Percentiles rank a stretch among this genome's conserved stretches.
phyloP scores from a whole-genome alignment of 1,140 invertebrate species.

The Cheumatopsyche charites region DNA sequence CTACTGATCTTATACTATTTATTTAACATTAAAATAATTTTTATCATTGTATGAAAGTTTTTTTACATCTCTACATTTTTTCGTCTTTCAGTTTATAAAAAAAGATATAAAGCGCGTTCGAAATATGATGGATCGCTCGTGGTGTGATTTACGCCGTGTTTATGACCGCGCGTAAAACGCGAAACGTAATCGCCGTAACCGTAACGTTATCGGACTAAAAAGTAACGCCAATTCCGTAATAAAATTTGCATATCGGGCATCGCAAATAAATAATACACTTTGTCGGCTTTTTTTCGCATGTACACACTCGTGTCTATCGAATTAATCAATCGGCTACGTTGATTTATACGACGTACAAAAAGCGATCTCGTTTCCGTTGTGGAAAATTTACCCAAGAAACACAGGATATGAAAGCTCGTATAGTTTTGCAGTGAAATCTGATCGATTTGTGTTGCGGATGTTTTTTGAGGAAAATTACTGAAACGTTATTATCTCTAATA shows the following conservation, averaged over 20 bases:
- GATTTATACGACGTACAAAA: slow-evolving; percentile 10
- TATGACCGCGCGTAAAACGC: background rate
- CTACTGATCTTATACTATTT: too few species aligned
- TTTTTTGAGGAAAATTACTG: too few species aligned
- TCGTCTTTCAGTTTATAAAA: too few species aligned
- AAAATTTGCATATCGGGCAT: slow-evolving; percentile 8
- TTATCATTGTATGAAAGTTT: too few species aligned
- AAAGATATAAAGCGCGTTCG: too few species aligned
- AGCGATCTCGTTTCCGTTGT: slow-evolving; percentile 17
- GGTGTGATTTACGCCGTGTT: slow-evolving; percentile 4
- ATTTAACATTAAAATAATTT: too few species aligned
- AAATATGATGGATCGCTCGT: too few species aligned
- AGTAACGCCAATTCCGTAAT: background rate
- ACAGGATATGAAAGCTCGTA: slow-evolving; percentile 19
- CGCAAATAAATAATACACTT: background rate
- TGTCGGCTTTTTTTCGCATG: background rate
- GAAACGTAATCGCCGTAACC: background rate
- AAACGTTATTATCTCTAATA: too few species aligned
- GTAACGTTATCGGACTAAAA: background rate
- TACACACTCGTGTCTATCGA: background rate
- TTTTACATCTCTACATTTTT: too few species aligned
- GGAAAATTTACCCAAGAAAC: background rate
- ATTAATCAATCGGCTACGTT: slow-evolving; percentile 6
- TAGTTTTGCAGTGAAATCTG: too few species aligned
- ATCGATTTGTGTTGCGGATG: too few species aligned